These are phyloP conservation scores for Octopus bimaculoides DNA, from an alignment of 1,140 invertebrate genomes.

Conservation along the genomic window DNA sequence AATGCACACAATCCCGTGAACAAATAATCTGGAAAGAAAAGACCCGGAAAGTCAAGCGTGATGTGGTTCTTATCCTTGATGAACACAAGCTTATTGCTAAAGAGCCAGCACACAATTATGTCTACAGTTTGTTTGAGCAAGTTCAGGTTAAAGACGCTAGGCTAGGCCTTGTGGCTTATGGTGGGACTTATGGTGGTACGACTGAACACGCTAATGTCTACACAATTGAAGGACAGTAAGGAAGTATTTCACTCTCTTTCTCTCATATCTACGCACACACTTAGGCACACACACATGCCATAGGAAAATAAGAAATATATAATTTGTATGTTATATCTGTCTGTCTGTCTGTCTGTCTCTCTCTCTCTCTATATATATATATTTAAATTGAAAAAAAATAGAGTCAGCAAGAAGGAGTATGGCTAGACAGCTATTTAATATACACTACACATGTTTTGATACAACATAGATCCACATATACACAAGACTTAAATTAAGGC, in stretches of 20 bases:
- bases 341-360: no score
- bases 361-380: no score
- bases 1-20: no score
- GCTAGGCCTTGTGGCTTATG: background rate
- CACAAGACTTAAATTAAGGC: no score
- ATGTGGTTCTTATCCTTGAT: background rate
- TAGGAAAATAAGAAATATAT: no score
- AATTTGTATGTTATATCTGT: no score
- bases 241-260: background rate
- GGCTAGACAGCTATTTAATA: no score
- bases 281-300: no score
- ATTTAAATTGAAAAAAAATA: no score
- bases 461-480: no score
- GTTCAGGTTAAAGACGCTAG: background rate
- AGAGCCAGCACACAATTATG: background rate
- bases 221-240: background rate
- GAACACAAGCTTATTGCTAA: background rate
- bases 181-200: background rate
- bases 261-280: background rate
- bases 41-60: background rate
- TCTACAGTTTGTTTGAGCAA: background rate
- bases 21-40: background rate
- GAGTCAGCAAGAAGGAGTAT: no score
- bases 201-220: background rate
- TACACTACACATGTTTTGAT: no score